Evolutionary conservation across 2,113 vertebrate genomes (phyloP), one percentile per base, ranked within the genome.

Genomic region (Forbesichthys agassizii): DNA sequence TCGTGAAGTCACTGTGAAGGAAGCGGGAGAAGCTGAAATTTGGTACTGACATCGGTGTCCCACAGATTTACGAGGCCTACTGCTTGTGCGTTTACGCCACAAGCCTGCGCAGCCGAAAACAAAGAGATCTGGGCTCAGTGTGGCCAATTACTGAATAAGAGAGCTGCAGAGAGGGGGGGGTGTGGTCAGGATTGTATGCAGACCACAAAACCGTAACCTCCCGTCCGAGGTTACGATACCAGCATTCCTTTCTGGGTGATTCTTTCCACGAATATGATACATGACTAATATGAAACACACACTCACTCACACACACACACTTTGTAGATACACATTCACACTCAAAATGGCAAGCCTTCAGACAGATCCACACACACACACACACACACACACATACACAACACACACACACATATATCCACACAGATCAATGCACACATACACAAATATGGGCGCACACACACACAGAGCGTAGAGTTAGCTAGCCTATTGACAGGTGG

Each of bases 31-130:
- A 88, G 88, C 84, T 80, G 77, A 88, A 80, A 84, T 84, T 80
- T 83, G 75, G 87, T 87, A 75, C 84, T 79, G 88, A 86, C 82
- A 74, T 48, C 13, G 73, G 84, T 86, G 78, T 88, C 85, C 86
- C 78, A 42, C 75, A 86, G 91, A 92, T 92, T 91, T 90, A 93
- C 66, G 88, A 89, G 90, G 83, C 87, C 87, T 73, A 73, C 86
- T 70, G 87, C 86, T 83, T 77, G 86, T 85, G 82, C 76, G 68
- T 80, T 82, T 86, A 64, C 69, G 88, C 88, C 85, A 54, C 91
- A 91, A 91, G 86, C 86, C 90, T 86, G 84, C 73, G 87, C 89
- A 85, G 88, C 80, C 64, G 52, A 53, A 73, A 89, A 90, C 87
- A 89, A 89, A 84, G 84, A 82, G 86, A 84, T 84, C 76, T 73